These are phyloP conservation scores for Ceratoteleas bidentatus DNA, from an alignment of 1,140 invertebrate species.

Conservation along the genomic window DNA sequence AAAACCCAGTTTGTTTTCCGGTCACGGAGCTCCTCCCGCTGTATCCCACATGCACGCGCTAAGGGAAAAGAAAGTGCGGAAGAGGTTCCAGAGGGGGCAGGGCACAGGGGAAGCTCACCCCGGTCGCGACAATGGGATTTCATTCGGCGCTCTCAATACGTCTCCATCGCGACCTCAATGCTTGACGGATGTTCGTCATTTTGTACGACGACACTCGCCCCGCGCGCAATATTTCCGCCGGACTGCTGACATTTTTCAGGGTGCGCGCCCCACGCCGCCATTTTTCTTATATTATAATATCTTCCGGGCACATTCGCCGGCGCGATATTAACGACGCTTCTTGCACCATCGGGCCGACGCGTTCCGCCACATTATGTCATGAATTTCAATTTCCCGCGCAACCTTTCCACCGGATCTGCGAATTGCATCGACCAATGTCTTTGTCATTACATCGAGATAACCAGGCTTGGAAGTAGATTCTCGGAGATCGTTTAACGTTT, in stretches of 20 bases:
- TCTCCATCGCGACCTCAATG: conserved; percentile 75
- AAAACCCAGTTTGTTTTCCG: conserved; percentile 24
- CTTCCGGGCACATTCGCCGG: conserved; percentile 50
- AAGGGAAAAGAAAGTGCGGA: conserved; percentile 18
- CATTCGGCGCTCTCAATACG: conserved; percentile 73
- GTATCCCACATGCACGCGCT: conserved; percentile 24
- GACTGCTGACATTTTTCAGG: conserved; percentile 70
- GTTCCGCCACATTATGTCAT: conserved; percentile 46
- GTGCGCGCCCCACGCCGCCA: conserved; percentile 48
- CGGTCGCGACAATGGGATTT: conserved; percentile 72
- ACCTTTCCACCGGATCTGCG: conserved; percentile 47
- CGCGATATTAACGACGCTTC: conserved; percentile 52
- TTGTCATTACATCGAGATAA: conserved; percentile 13
- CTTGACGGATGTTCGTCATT: conserved; percentile 75
- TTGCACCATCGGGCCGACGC: conserved; percentile 17
- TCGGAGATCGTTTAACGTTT: too few relatives aligned
- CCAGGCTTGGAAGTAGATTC: neutral
- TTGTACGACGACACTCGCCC: conserved; percentile 64
- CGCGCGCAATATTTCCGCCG: conserved; percentile 43
- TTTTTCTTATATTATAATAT: conserved; percentile 68
- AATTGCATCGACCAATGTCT: conserved; percentile 39
- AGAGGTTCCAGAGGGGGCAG: conserved; percentile 38
- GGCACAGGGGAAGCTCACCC: neutral
- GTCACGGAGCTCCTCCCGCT: conserved; percentile 39
- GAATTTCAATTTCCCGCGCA: conserved; percentile 56